Percentiles rank a stretch among this genome's conserved stretches.
Conservation (phyloP, 2,113 vertebrate species). For the Corvus cornix region DNA sequence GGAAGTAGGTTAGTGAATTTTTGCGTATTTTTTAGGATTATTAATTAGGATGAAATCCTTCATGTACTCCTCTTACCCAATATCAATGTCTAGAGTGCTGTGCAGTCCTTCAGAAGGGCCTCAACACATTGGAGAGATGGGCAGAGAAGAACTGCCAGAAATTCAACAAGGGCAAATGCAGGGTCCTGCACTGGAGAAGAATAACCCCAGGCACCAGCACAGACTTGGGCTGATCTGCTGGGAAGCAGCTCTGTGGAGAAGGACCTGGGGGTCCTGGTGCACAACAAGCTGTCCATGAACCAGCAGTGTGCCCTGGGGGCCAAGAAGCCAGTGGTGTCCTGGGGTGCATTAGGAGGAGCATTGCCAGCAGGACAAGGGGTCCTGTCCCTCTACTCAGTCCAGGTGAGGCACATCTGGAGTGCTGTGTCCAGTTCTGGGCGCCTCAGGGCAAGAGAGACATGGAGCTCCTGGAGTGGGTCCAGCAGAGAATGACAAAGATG, state of each 20-base stretch:
- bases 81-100: not conserved
- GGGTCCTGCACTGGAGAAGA: fast-evolving
- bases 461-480: fast-evolving
- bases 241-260: not conserved
- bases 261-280: fast-evolving
- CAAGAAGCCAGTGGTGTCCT: not conserved
- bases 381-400: fast-evolving
- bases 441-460: fast-evolving
- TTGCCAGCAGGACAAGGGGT: fast-evolving
- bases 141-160: not conserved
- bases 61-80: not conserved
- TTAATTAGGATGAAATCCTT: not conserved
- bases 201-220: fast-evolving
- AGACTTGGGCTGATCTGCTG: fast-evolving
- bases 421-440: not conserved
- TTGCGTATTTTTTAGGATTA: not conserved
- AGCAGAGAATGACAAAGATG: not conserved
- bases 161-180: not conserved
- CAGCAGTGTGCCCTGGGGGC: not conserved
- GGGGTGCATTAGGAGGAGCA: not conserved
- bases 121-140: too few relatives aligned
- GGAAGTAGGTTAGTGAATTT: not conserved
- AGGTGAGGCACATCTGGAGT: not conserved
- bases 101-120: not conserved
- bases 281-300: not conserved